Conservation (phyloP, 1,140 invertebrate species). For the Probaryconus sp. region DNA sequence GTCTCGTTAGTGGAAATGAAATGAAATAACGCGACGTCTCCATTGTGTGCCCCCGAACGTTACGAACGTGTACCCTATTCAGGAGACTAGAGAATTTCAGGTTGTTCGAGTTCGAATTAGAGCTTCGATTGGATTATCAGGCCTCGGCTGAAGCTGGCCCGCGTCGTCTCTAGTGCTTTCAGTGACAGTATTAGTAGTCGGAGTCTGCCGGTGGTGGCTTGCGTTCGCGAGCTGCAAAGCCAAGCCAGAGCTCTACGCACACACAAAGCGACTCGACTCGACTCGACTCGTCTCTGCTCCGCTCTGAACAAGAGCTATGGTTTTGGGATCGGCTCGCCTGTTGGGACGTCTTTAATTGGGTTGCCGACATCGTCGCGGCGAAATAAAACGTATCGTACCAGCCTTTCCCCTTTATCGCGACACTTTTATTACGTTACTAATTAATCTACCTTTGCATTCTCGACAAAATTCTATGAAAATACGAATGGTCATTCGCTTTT, state of each 20-base stretch:
- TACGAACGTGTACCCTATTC: conserved; percentile 74
- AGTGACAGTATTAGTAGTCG: conserved; percentile 66
- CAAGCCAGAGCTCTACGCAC: conserved; percentile 37
- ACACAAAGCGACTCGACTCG: conserved; percentile 34
- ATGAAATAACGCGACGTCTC: conserved; percentile 47
- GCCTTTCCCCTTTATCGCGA: conserved; percentile 11
- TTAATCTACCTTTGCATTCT: conserved; percentile 8
- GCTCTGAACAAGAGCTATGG: conserved; percentile 54
- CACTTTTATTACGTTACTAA: conserved; percentile 32
- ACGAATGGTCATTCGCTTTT: conserved; percentile 62
- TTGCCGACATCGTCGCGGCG: conserved; percentile 70
- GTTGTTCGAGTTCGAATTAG: conserved; percentile 77
- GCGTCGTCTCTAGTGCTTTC: conserved; percentile 70
- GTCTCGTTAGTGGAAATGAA: conserved; percentile 69
- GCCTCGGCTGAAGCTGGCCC: conserved; percentile 53
- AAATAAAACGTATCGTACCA: conserved; percentile 64
- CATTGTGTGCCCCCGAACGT: conserved; percentile 61
- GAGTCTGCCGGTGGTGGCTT: conserved; percentile 59
- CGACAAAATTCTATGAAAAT: background rate
- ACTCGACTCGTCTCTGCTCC: conserved; percentile 31
- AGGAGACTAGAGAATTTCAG: conserved; percentile 77
- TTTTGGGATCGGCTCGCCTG: conserved; percentile 66
- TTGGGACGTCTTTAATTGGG: conserved; percentile 78
- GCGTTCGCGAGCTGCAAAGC: conserved; percentile 51
- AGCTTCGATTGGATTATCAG: conserved; percentile 78